Base-by-base conservation (phyloP, 1,140 invertebrate species). In the Euura lappo region DNA sequence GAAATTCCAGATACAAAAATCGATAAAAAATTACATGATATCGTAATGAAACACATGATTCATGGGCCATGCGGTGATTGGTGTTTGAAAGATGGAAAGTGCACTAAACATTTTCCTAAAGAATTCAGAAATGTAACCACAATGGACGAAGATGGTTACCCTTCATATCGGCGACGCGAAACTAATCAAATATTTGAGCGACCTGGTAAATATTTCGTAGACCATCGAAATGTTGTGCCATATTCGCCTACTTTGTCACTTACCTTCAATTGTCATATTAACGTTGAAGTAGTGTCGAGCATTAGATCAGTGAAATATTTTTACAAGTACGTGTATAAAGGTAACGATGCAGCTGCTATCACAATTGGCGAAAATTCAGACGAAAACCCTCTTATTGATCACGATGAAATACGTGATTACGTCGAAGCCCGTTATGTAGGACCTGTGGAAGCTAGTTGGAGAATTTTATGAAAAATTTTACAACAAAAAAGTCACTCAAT, bases 11-110 rank as follows among this genome's bases (percentile, higher is more conserved):
- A 79, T 72, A 46, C 64, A 46, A 45, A 7, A 1, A 42, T 69
- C 28, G 46, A 68, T 43, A 44, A 71, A 42, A 51, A 28, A 46
- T 65, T 74, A 60, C 66, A 72, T 13, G 66, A 71, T 71, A 45
- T 75, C 13, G 72, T 78, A 8, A 69, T 75, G 69, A 73, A 75
- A 75, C 75, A 75, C 44, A 78, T 76, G 72, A 76, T 77, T 65
- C 77, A 76, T 71, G 75, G 75, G 13, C 71, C 72, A 45, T 75
- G 72, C 64, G 72, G 68, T 3, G 69, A 71, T 70, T 74, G 65
- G 72, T 74, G 72, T 68, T 70, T 72, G 43, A 60, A n/a, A 67
- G 42, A 75, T 69, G 65, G 45, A 44, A 77, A 74, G 65, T 77
- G 73, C 70, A 73, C 73, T 0, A 77, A 77, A 73, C 44, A 77